phyloP scores from a whole-genome alignment of 1,140 invertebrate species.

The Pachypsylla venusta region DNA sequence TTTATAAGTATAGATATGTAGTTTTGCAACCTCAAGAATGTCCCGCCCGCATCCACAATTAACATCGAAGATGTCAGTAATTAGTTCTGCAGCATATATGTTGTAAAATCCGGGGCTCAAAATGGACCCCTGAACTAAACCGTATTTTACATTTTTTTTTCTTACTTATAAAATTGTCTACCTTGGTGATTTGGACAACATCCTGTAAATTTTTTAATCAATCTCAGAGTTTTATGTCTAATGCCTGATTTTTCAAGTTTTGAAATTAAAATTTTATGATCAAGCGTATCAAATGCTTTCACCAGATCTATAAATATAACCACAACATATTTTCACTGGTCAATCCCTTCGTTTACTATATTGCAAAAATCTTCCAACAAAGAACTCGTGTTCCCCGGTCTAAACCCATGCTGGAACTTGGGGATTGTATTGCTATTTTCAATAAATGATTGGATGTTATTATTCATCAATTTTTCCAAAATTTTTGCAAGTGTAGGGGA shows the following conservation, averaged over 20 bases:
- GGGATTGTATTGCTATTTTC: background rate
- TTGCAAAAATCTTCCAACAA: background rate
- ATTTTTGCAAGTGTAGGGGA: constrained; percentile 2
- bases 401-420: background rate
- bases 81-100: constrained; percentile 1
- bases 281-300: background rate
- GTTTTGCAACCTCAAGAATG: too few relatives aligned
- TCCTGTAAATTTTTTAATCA: constrained; percentile 1
- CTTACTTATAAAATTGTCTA: background rate
- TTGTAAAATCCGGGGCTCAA: background rate
- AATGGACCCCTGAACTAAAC: background rate
- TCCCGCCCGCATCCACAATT: too few relatives aligned
- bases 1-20: too few relatives aligned
- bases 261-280: background rate
- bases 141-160: background rate
- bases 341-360: background rate
- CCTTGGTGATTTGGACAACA: background rate
- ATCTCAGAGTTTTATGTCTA: background rate
- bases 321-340: background rate
- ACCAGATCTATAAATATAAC: background rate
- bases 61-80: too few relatives aligned
- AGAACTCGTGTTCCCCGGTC: background rate
- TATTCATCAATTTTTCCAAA: background rate
- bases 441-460: background rate
- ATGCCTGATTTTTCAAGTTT: background rate